Evolutionary conservation across 2,797 vertebrate species (phyloP).

Genomic region (Sternotherus odoratus): DNA sequence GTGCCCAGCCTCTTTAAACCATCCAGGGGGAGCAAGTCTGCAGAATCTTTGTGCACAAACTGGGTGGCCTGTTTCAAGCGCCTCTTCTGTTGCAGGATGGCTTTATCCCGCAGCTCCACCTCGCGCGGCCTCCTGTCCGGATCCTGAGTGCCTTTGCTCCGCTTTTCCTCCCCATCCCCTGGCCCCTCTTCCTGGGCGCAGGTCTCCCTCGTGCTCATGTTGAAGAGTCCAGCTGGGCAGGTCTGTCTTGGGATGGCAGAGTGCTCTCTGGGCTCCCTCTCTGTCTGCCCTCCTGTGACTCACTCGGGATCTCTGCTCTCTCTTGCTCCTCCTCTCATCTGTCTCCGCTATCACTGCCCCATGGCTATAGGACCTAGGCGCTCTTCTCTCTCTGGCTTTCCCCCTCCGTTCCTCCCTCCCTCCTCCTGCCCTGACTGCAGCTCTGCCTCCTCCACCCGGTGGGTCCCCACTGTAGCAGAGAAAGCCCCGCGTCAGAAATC

Average conservation of each 20-base stretch:
- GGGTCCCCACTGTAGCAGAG: conserved; percentile 41
- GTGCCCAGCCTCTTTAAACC: conserved; percentile 94
- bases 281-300: conserved; percentile 17
- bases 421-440: conserved; percentile 44
- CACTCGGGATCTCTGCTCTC: conserved; percentile 16
- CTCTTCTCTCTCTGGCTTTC: not conserved
- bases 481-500: conserved; percentile 62
- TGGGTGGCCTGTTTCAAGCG: conserved; percentile 94
- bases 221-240: not conserved
- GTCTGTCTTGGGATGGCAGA: not conserved
- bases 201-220: conserved; percentile 68
- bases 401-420: conserved; percentile 1
- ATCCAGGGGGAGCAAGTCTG: conserved; percentile 96
- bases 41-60: conserved; percentile 97
- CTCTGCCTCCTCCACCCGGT: not conserved
- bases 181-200: conserved; percentile 45
- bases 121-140: conserved; percentile 63
- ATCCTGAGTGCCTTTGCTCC: not conserved
- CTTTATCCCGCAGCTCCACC: conserved; percentile 88
- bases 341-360: conserved; percentile 33
- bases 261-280: not conserved
- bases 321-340: conserved; percentile 29
- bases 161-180: conserved; percentile 55
- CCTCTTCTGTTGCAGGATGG: conserved; percentile 92
- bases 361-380: not conserved